Base-by-base conservation (phyloP, 2,888 invertebrate species). In the Drosophila borborema region DNA sequence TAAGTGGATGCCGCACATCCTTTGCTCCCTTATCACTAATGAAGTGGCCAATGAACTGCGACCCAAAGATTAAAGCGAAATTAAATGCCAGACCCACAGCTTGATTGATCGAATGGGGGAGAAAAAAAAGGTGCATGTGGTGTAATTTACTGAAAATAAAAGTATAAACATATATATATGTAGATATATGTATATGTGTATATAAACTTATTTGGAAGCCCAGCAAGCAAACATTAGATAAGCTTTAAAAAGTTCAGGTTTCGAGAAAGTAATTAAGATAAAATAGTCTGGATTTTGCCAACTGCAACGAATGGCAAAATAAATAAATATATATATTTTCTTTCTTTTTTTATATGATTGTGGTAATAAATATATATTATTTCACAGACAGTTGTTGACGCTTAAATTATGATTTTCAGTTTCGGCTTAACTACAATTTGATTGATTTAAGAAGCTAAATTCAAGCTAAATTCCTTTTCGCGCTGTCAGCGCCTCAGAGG, bases 11-110 rank as follows among this genome's bases (percentile, higher is more conserved):
- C 81, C 82, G 74, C 75, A 87, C 67, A 80, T 87, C 82, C 82
- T 74, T 62, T 69, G 62, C 55, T 49, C 68, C 80, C 81, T 86
- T 80, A 84, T 81, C 86, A 83, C 89, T 85, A 85, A 88, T 88
- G 84, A 85, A 85, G 86, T 84, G 84, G 82, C 85, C 87, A 89
- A 89, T 86, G 89, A 89, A 84, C 89, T 86, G 87, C 73, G 74
- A 81, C 79, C 84, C 87, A 72, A 85, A 85, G 84, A 85, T 85
- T 85, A 85, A 85, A 85, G 88, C 84, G 83, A 83, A 79, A 85
- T 85, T 88, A 88, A 85, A 85, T 88, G 81, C 74, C 86, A 68
- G 68, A 28, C 28, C 67, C 70, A 70, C 61, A 79, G 54, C 51
- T 68, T 78, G 78, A 78, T 78, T 75, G 78, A 78, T 79, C 80